Percentiles rank a stretch among this genome's conserved stretches.
Evolutionary conservation across 2,113 vertebrate genomes (phyloP).

Genomic region (Drymodes brunneopygia): DNA sequence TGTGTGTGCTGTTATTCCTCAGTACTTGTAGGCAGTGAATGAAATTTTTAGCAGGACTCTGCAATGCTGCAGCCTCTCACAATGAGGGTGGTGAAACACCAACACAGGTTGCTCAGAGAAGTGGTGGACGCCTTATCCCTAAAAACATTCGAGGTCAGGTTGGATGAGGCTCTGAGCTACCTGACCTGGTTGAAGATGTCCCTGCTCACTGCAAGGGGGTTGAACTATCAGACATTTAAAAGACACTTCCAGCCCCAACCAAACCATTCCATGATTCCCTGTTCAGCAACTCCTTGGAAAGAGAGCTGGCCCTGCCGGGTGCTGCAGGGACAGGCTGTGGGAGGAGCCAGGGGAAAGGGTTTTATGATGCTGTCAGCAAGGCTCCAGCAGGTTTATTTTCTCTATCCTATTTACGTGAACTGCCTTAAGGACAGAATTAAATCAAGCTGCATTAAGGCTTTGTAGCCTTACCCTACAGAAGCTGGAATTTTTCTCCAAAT

Average conservation of each 20-base stretch:
- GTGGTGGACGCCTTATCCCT: neutral
- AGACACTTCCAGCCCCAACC: neutral
- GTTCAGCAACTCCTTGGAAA: neutral
- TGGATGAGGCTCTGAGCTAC: neutral
- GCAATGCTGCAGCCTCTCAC: neutral
- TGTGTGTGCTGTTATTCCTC: neutral
- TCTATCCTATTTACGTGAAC: neutral
- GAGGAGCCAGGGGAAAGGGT: neutral
- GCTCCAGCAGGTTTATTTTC: neutral
- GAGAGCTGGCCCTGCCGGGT: rapidly evolving
- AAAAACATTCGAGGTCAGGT: neutral
- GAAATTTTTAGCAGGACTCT: neutral
- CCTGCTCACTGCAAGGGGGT: neutral
- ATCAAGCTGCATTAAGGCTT: neutral
- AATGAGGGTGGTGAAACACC: neutral
- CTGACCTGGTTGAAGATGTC: neutral
- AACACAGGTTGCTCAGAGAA: neutral
- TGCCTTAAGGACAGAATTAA: neutral
- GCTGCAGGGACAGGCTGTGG: neutral
- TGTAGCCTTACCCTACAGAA: neutral
- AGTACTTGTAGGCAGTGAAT: neutral
- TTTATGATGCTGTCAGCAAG: neutral
- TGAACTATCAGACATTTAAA: neutral
- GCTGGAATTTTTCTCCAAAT: neutral
- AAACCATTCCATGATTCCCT: neutral